These are phyloP conservation scores for Habroteleia sp. DNA, from an alignment of 2,888 invertebrate species.

Conservation along the genomic window DNA sequence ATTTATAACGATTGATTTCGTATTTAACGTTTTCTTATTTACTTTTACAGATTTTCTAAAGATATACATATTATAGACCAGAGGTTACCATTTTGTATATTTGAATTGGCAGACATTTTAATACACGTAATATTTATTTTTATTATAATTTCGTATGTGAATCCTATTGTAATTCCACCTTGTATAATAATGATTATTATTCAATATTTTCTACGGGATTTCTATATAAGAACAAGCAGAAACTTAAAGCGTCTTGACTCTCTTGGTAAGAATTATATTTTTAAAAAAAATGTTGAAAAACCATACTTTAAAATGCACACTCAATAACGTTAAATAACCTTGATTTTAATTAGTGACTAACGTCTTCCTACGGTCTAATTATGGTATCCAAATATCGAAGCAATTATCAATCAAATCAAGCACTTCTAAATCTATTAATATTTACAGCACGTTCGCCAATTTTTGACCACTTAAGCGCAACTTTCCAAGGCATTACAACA, in stretches of 20 bases:
- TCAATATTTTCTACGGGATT: constrained; percentile 88
- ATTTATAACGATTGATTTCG: constrained; percentile 76
- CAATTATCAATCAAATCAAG: no score
- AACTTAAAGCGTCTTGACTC: constrained; percentile 82
- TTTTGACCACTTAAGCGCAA: constrained; percentile 94
- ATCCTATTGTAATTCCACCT: constrained; percentile 84
- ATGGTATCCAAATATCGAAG: no score
- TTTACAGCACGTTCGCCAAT: constrained; percentile 95
- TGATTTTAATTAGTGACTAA: no score
- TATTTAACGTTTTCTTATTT: no score
- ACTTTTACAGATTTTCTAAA: constrained; percentile 92
- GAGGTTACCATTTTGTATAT: constrained; percentile 83
- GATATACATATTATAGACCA: constrained; percentile 89
- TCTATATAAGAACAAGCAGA: constrained; percentile 86
- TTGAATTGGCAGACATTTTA: constrained; percentile 87
- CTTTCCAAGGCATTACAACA: constrained; percentile 86
- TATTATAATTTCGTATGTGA: constrained; percentile 88
- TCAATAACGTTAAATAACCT: no score
- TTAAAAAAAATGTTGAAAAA: no score
- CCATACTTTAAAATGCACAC: no score
- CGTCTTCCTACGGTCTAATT: no score
- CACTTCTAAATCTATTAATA: no score
- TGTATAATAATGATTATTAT: constrained; percentile 86
- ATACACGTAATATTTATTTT: constrained; percentile 65
- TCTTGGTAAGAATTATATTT: constrained; percentile 84